Percentiles rank a stretch among this genome's conserved stretches.
Conservation (phyloP, 2,888 invertebrate genomes). For the Subacronicta megacephala region DNA sequence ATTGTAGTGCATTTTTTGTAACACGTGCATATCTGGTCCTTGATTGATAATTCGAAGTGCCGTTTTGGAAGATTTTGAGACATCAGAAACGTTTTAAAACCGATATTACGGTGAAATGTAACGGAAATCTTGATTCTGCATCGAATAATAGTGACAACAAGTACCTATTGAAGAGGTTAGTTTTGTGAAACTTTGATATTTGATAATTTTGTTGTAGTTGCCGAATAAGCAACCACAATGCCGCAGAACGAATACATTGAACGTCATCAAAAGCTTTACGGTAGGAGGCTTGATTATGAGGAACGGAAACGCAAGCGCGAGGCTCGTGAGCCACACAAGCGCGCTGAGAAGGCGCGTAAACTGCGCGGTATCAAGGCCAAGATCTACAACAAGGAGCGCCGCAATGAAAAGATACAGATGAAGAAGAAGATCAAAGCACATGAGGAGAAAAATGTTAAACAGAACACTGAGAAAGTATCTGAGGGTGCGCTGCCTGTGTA, state of each 20-base stretch:
- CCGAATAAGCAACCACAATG: conserved; percentile 92
- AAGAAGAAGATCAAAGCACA: conserved; percentile 99
- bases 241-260: conserved; percentile 99
- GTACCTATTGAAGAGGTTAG: conserved; percentile 43
- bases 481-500: conserved; percentile 99
- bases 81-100: not conserved
- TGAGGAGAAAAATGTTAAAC: conserved; percentile 97
- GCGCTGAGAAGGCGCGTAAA: conserved; percentile 96
- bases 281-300: conserved; percentile 98
- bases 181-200: conserved; percentile 55
- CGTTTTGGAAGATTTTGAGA: conserved; percentile 18
- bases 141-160: conserved; percentile 18
- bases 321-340: conserved; percentile 97
- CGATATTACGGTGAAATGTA: conserved; percentile 1
- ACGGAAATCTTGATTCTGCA: not conserved
- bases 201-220: conserved; percentile 88
- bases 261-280: conserved; percentile 98
- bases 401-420: conserved; percentile 99
- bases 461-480: conserved; percentile 94
- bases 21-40: conserved; percentile 49
- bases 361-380: conserved; percentile 99
- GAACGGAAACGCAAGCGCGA: conserved; percentile 98
- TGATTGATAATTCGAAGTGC: conserved; percentile 18
- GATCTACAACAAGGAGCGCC: conserved; percentile 98
- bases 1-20: conserved; percentile 11